Evolutionary conservation across 2,113 vertebrate species (phyloP).

Genomic region (Psilopsiagon aurifrons): DNA sequence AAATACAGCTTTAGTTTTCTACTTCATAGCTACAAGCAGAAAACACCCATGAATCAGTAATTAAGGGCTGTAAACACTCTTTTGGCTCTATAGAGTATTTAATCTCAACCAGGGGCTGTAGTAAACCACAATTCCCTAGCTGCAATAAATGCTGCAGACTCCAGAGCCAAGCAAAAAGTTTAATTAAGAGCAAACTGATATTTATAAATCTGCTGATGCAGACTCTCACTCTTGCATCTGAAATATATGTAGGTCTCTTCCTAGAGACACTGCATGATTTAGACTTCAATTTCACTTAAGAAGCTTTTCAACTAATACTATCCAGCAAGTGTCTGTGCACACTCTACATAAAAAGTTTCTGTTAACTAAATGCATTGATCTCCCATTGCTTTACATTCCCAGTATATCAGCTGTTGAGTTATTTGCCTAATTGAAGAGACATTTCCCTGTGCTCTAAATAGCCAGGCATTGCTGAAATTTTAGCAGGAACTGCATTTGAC

Average conservation of each 20-base stretch:
- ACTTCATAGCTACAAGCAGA: background rate
- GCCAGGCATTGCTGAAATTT: background rate
- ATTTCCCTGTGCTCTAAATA: background rate
- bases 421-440: background rate
- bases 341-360: background rate
- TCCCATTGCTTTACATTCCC: background rate
- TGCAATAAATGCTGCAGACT: conserved; percentile 1
- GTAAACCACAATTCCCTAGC: background rate
- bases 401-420: background rate
- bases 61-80: background rate
- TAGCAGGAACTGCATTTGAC: background rate
- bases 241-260: background rate
- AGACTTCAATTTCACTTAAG: background rate
- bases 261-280: background rate
- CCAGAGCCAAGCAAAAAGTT: background rate
- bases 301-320: background rate
- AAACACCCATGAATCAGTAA: background rate
- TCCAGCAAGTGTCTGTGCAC: background rate
- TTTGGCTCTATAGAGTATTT: background rate
- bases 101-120: background rate
- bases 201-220: background rate
- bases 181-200: background rate
- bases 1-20: background rate
- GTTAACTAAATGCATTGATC: background rate
- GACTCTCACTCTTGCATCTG: background rate